Conservation (phyloP, 1,140 invertebrate genomes). For the Danaus melanippus region DNA sequence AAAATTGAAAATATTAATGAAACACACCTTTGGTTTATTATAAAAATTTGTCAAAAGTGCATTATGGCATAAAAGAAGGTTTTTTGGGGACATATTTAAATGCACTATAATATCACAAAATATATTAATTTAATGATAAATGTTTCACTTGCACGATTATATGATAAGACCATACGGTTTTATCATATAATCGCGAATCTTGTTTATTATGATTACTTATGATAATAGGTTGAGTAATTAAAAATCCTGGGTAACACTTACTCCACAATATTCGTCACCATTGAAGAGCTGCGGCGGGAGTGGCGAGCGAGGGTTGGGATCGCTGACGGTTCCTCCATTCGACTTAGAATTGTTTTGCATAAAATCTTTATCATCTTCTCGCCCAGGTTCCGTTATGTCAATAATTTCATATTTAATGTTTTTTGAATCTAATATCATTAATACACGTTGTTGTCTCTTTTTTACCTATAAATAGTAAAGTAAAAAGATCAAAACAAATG, state of each 20-base stretch:
- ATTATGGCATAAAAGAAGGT: neutral
- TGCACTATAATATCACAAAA: too few relatives aligned
- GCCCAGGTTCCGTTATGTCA: constrained; percentile 93
- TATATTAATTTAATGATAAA: too few relatives aligned
- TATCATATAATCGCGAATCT: too few relatives aligned
- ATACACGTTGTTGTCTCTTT: constrained; percentile 91
- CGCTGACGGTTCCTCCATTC: constrained; percentile 79
- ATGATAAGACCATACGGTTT: too few relatives aligned
- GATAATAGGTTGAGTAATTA: too few relatives aligned
- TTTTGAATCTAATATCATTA: constrained; percentile 93
- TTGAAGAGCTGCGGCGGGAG: constrained; percentile 96
- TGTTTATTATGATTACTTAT: too few relatives aligned
- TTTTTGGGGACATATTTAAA: neutral
- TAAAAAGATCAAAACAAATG: constrained; percentile 59
- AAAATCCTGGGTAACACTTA: constrained; percentile 62
- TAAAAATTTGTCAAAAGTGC: too few relatives aligned
- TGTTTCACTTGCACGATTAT: too few relatives aligned
- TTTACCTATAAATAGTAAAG: constrained; percentile 83
- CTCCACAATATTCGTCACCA: constrained; percentile 93
- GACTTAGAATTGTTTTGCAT: constrained; percentile 92
- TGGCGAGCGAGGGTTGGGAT: constrained; percentile 77
- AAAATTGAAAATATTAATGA: too few relatives aligned
- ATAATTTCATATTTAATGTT: constrained; percentile 89
- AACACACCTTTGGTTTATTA: too few relatives aligned
- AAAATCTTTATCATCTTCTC: constrained; percentile 90